Evolutionary conservation across 2,888 invertebrate genomes (phyloP), one percentile per base, ranked within the genome.

Genomic region (Ceramica pisi): DNA sequence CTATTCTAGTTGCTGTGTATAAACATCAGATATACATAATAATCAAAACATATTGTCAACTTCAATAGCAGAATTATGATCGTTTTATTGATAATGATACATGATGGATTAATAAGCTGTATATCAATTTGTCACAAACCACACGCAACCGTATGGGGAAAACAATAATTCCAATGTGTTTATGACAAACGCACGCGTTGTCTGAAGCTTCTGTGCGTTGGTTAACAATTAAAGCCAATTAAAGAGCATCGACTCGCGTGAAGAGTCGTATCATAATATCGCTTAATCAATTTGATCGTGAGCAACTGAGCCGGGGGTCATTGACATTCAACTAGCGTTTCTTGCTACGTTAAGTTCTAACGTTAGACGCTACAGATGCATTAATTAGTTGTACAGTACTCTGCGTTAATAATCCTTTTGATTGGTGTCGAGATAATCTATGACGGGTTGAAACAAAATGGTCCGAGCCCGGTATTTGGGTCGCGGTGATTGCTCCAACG

Each of bases 271-370:
- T 92, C 91, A 91, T 92, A 92, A 93, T 92, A 93, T 91, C 91
- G 88, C 88, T 92, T 92, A 92, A 94, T 95, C 93, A 94, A 94
- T 93, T 93, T 91, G 92, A 91, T 94, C 92, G 89, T 90, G 88
- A 87, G 89, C 89, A 88, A 90, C 90, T 90, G 87, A 88, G 86
- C 87, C 66, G 81, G 81, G 38, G 95, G 93, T 94, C 94, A 89
- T 89, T 90, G 90, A 88, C 92, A 88, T 85, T 68, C 84, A 73
- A 67, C 77, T 67, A 83, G 74, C 78, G 74, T 81, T 81, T 77
- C 82, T 84, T 78, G 78, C 82, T 83, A 80, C 84, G 78, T 81
- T 80, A 76, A 81, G 19, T 46, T 19, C 46, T 46, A 19, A 75
- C 68, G 57, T 71, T 80, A 59, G 68, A 81, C 46, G 55, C 71